These are phyloP conservation scores for Rotaria macrura DNA, from an alignment of 2,888 invertebrate species.

Conservation along the genomic window DNA sequence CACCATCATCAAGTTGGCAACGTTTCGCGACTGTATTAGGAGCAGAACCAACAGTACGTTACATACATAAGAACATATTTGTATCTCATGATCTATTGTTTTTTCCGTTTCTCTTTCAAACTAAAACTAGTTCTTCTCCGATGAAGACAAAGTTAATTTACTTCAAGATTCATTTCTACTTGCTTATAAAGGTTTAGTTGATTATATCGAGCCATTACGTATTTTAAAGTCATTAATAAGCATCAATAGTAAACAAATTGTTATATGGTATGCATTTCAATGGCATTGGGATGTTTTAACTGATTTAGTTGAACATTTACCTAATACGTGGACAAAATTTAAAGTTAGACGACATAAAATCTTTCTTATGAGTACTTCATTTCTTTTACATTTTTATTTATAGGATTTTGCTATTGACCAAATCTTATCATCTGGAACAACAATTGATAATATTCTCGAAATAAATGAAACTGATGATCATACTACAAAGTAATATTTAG, in stretches of 20 bases:
- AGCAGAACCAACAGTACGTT: not conserved
- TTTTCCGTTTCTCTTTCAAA: not conserved
- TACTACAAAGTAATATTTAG: not conserved
- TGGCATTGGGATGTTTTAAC: conserved; percentile 29
- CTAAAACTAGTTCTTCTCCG: conserved; percentile 23
- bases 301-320: conserved; percentile 25
- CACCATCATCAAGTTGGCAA: not conserved
- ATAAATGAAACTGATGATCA: not conserved
- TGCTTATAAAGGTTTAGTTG: conserved; percentile 24
- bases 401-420: not conserved
- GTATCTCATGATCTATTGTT: not conserved
- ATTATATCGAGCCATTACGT: conserved; percentile 16
- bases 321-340: conserved; percentile 21
- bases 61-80: not conserved
- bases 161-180: conserved; percentile 25
- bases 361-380: not conserved
- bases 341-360: not conserved
- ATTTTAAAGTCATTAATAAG: conserved; percentile 12
- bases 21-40: not conserved
- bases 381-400: not conserved
- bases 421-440: not conserved
- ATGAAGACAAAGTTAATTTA: conserved; percentile 31
- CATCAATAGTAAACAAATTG: conserved; percentile 17
- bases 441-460: not conserved
- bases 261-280: conserved; percentile 29